Evolutionary conservation across 2,113 vertebrate genomes (phyloP).

Genomic region (Chionomys nivalis): DNA sequence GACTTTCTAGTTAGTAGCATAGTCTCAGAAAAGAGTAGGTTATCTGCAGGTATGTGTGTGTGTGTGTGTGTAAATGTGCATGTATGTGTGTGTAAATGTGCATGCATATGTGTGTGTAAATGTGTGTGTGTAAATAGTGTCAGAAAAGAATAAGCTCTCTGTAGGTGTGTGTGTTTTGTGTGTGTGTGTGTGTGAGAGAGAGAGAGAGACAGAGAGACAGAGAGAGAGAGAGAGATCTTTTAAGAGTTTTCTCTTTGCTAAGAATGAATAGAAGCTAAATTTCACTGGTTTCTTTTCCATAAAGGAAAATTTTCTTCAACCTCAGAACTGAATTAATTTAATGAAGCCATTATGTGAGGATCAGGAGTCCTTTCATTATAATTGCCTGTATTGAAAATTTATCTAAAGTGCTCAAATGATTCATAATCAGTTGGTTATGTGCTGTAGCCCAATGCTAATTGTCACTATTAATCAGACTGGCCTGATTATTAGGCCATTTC

Average conservation of each 20-base stretch:
- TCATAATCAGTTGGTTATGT: conserved; percentile 80
- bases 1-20: conserved; percentile 19
- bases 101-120: not conserved
- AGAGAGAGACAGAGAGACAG: not conserved
- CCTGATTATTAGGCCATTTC: conserved; percentile 74
- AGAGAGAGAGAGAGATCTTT: not conserved
- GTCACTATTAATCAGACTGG: conserved; percentile 79
- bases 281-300: conserved; percentile 34
- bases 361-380: conserved; percentile 78
- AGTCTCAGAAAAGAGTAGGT: conserved; percentile 56
- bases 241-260: conserved; percentile 43
- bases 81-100: not conserved
- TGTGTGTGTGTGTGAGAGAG: not conserved
- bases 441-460: conserved; percentile 77
- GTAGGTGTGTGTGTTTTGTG: not conserved
- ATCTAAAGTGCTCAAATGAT: conserved; percentile 79
- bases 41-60: not conserved
- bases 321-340: conserved; percentile 75
- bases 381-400: conserved; percentile 81
- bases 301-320: conserved; percentile 67
- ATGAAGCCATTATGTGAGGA: conserved; percentile 81
- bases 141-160: conserved; percentile 50
- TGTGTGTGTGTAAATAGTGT: not conserved
- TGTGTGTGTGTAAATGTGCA: not conserved
- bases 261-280: conserved; percentile 64